Percentiles rank a stretch among this genome's conserved stretches.
phyloP scores from a whole-genome alignment of 2,113 vertebrate species.

The Ptychochromis oligacanthus region DNA sequence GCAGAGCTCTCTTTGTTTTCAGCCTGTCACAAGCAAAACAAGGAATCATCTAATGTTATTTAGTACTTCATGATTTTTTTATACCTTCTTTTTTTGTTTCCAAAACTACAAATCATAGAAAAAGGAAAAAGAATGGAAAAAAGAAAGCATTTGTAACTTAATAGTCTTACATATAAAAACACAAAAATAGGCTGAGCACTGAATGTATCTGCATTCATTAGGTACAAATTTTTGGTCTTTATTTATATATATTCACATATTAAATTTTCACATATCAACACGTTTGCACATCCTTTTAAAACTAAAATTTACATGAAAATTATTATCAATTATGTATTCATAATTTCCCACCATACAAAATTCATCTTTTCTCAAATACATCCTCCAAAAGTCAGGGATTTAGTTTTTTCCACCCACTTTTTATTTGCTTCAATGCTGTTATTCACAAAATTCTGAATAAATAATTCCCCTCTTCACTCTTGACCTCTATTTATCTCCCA shows the following conservation, averaged over 20 bases:
- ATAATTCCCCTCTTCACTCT: too few relatives aligned
- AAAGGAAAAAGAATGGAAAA: not conserved
- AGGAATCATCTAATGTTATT: fast-evolving
- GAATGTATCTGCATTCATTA: fast-evolving
- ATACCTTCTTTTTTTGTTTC: not conserved
- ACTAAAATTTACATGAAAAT: fast-evolving
- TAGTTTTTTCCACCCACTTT: not conserved
- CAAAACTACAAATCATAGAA: not conserved
- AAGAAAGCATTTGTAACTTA: fast-evolving
- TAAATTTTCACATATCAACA: too few relatives aligned
- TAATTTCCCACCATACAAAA: too few relatives aligned
- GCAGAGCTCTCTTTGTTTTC: not conserved
- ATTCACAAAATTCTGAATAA: not conserved
- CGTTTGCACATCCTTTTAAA: fast-evolving
- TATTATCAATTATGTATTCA: fast-evolving
- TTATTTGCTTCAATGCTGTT: not conserved
- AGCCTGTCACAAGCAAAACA: not conserved
- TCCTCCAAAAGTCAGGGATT: not conserved
- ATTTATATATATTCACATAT: not conserved
- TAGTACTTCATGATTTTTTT: not conserved
- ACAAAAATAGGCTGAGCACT: not conserved
- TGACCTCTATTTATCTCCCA: too few relatives aligned
- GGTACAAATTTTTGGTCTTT: too few relatives aligned
- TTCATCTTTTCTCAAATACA: too few relatives aligned
- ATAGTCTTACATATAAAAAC: not conserved